Percentiles rank a stretch among this genome's conserved stretches.
Conservation (phyloP, 2,888 invertebrate genomes). For the Rhyacophila evoluta region DNA sequence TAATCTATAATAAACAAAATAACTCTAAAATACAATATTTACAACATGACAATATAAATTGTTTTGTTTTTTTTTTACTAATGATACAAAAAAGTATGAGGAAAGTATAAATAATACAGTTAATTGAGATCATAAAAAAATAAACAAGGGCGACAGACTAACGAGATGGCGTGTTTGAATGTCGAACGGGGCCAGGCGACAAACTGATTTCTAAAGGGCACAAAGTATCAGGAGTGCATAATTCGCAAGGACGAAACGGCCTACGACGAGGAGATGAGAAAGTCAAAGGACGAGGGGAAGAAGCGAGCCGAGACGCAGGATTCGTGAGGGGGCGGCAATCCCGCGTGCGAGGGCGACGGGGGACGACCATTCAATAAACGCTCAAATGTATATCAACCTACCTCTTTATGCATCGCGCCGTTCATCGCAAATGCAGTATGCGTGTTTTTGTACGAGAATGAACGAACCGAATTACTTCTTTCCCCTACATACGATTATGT, state of each 20-base stretch:
- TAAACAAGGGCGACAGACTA: constrained; percentile 17
- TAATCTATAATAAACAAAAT: too few relatives aligned
- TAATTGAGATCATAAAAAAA: too few relatives aligned
- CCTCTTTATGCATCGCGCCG: neutral
- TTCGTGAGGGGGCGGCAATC: neutral
- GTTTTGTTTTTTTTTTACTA: too few relatives aligned
- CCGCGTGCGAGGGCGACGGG: neutral
- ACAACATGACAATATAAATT: too few relatives aligned
- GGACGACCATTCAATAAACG: neutral
- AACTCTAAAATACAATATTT: too few relatives aligned
- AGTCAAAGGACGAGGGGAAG: neutral
- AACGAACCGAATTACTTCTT: neutral
- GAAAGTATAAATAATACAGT: too few relatives aligned
- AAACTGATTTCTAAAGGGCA: constrained; percentile 53
- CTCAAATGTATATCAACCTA: neutral
- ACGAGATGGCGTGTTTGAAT: neutral
- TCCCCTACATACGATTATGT: neutral
- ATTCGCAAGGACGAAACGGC: constrained; percentile 37
- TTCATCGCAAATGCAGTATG: neutral
- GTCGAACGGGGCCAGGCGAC: neutral
- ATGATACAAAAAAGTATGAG: too few relatives aligned
- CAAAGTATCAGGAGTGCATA: constrained; percentile 51
- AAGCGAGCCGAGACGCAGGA: neutral
- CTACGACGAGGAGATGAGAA: neutral
- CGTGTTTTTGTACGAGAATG: neutral